These are phyloP conservation scores for Pseudopleuronectes americanus DNA, from an alignment of 2,797 vertebrate genomes.

Conservation along the genomic window DNA sequence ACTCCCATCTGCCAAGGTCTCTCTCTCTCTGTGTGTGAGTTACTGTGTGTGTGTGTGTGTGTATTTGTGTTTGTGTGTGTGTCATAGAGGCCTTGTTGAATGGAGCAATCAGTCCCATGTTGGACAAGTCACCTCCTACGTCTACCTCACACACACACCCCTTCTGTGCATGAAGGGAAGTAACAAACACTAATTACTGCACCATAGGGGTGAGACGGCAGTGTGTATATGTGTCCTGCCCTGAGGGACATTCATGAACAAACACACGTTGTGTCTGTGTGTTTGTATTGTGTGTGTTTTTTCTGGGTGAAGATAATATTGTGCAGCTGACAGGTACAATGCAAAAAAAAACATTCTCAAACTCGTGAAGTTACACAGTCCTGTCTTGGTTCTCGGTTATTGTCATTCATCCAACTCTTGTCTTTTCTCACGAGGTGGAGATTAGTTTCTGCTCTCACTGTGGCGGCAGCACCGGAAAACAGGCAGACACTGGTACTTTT, in stretches of 20 bases:
- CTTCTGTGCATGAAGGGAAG: constrained; percentile 36
- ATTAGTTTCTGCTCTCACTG: constrained; percentile 24
- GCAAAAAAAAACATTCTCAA: constrained; percentile 13
- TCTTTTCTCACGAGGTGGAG: constrained; percentile 22
- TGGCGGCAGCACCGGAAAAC: constrained; percentile 1
- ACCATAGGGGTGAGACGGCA: constrained; percentile 35
- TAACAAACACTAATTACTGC: constrained; percentile 55
- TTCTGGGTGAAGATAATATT: constrained; percentile 20
- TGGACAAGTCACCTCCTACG: constrained; percentile 53
- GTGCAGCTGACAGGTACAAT: constrained; percentile 11
- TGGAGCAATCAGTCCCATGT: constrained; percentile 51
- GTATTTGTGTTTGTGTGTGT: background rate
- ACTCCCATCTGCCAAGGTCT: constrained; percentile 59
- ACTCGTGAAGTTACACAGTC: constrained; percentile 14
- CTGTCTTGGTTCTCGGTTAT: constrained; percentile 13
- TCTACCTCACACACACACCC: constrained; percentile 40
- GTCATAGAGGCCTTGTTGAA: constrained; percentile 33
- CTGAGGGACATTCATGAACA: background rate
- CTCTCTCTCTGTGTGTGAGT: too few species aligned
- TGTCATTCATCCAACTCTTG: constrained; percentile 1
- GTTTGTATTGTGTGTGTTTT: constrained; percentile 14
- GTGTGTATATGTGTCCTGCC: constrained; percentile 19
- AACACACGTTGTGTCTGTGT: background rate
- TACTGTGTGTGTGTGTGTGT: too few species aligned
- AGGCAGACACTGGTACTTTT: constrained; percentile 15